Base-by-base conservation (phyloP, 1,140 invertebrate species). In the Orussus abietinus region DNA sequence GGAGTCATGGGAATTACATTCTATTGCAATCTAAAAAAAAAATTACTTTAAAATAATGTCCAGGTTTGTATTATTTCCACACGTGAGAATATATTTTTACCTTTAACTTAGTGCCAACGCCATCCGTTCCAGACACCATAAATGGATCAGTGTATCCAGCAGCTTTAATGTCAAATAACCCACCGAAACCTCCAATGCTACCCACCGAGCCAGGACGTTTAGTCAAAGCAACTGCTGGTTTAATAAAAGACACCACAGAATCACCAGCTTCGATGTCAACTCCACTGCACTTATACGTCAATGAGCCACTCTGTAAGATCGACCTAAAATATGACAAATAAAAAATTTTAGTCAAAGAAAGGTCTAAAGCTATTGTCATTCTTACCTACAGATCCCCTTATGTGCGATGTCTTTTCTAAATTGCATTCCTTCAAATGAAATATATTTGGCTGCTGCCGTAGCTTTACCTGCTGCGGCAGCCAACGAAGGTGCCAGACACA, bases 31-130 rank as follows among this genome's bases (percentile, higher is more conserved):
- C 83, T 95, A 30, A 25, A 30, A 28, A 10, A 29, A 38, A 38
- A 10, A 37, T 38, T 11, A 11, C 17, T 33, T 11, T 32, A 12
- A 33, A 2, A 46, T 35, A n/a, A 10, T 28, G n/a, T 26, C 18
- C 14, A 33, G 18, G 30, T 30, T 17, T 35, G 2, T 13, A 35
- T 35, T 41, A 38, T 43, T 46, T 19, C n/a, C 17, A 32, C 38
- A 18, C 35, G 12, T 26, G 33, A 38, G 39, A 19, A 28, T 19
- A 33, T 35, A 33, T 38, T 32, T 54, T 59, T 71, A 88, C 91
- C 80, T 88, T 95, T 29, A 90, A 74, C 77, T 98, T 98, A 1
- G 94, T 97, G 26, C 96, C 96, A 15, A 98, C 94, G 11, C 96
- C 96, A 75, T 98, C 95, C 3, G 95, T 93, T 3, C 92, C 92